Conservation (phyloP, 2,113 vertebrate species). For the Puffinus mauretanicus region DNA sequence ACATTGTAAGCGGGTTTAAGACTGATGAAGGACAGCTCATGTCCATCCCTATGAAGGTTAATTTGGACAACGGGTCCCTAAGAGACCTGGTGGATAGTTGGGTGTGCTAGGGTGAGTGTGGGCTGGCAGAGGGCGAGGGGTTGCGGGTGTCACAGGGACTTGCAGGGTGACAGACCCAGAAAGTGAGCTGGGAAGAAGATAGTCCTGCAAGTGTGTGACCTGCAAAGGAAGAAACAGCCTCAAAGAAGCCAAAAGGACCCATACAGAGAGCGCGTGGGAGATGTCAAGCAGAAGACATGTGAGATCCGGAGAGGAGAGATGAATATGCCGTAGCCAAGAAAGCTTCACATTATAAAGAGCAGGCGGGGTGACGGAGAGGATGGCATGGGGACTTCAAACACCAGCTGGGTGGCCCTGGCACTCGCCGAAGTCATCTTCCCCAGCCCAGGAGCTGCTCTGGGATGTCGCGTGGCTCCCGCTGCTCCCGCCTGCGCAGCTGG, state of each 20-base stretch:
- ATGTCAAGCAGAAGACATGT: not conserved
- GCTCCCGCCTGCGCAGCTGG: not conserved
- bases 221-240: not conserved
- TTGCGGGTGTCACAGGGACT: too few relatives aligned
- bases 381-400: conserved; percentile 38
- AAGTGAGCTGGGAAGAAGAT: not conserved
- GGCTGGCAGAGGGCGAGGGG: not conserved
- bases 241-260: not conserved
- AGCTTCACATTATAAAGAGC: not conserved
- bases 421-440: not conserved
- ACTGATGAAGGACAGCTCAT: not conserved
- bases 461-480: not conserved
- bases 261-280: not conserved
- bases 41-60: not conserved
- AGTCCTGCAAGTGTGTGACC: not conserved
- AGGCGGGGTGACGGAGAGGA: not conserved
- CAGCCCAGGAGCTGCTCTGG: not conserved
- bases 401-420: conserved; percentile 32
- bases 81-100: fast-evolving
- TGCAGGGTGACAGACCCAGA: not conserved
- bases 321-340: not conserved
- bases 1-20: not conserved
- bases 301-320: not conserved
- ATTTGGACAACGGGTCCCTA: not conserved
- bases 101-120: not conserved